phyloP scores from a whole-genome alignment of 53 echinoderm and acorn worm species.

The Echinometra lucunter region DNA sequence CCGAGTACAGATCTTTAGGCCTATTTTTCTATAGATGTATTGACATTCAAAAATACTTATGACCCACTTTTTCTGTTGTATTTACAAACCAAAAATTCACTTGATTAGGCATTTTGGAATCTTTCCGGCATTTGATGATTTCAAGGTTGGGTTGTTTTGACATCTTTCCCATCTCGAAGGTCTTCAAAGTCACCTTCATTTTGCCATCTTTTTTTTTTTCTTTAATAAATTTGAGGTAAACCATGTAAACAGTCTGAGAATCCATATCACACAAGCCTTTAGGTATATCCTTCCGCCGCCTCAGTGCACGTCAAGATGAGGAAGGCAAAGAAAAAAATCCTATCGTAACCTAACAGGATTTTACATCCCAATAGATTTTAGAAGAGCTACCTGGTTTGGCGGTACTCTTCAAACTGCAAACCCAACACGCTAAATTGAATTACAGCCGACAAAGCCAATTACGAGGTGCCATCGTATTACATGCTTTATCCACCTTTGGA shows the following conservation, averaged over 20 bases:
- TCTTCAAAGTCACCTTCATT: background rate
- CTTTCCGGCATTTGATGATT: background rate
- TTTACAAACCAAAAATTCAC: background rate
- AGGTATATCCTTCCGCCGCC: background rate
- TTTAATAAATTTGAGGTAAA: background rate
- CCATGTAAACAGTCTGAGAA: background rate
- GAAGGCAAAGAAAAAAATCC: background rate
- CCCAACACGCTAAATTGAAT: conserved; percentile 23
- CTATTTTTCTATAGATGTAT: background rate
- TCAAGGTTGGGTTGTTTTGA: background rate
- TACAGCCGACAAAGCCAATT: conserved; percentile 44
- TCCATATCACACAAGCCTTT: background rate
- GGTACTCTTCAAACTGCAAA: conserved; percentile 39
- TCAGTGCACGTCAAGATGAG: background rate
- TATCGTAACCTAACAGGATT: conserved; percentile 33
- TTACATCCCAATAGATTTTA: background rate
- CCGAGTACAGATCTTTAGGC: background rate
- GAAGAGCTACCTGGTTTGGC: background rate
- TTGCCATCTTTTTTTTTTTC: background rate
- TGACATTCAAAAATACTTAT: background rate
- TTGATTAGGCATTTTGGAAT: background rate
- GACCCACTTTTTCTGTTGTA: background rate
- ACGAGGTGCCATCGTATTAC: conserved; percentile 44
- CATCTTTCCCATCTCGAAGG: background rate
- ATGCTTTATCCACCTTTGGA: conserved; percentile 19